A percentile compares a stretch with the other conserved stretches of the same genome.
phyloP scores from a whole-genome alignment of 2,888 invertebrate species.

The Hanleya hanleyi region DNA sequence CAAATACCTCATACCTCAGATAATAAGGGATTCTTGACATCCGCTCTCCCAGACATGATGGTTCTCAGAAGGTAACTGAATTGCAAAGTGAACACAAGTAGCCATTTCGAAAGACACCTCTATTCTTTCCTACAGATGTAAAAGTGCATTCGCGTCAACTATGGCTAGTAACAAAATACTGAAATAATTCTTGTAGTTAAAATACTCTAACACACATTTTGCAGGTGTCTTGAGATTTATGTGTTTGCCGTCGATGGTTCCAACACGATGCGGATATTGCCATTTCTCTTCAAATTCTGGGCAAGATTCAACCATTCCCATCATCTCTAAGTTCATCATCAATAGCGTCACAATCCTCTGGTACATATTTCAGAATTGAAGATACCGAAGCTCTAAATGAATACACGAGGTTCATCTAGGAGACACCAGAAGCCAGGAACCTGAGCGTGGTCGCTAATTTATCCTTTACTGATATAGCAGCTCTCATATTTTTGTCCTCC shows the following conservation, averaged over 20 bases:
- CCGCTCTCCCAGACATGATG: no score
- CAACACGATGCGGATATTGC: not conserved
- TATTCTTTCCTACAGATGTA: no score
- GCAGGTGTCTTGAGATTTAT: no score
- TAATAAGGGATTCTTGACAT: not conserved
- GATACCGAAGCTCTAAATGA: not conserved
- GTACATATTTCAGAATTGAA: not conserved
- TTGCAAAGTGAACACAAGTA: no score
- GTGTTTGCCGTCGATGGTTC: not conserved
- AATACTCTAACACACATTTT: no score
- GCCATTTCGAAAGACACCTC: no score
- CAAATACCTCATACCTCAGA: not conserved
- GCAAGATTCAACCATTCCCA: not conserved
- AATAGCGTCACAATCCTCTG: not conserved
- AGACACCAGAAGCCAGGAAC: not conserved
- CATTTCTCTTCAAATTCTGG: not conserved
- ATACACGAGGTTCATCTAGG: not conserved
- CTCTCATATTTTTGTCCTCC: not conserved
- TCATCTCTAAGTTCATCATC: not conserved
- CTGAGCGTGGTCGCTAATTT: not conserved
- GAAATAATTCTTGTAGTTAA: no score
- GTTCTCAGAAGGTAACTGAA: no score
- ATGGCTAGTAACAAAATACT: no score
- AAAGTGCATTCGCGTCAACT: no score
- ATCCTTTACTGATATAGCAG: not conserved